These are phyloP conservation scores for Coenonympha glycerion DNA, from an alignment of 2,888 invertebrate species.

Conservation along the genomic window DNA sequence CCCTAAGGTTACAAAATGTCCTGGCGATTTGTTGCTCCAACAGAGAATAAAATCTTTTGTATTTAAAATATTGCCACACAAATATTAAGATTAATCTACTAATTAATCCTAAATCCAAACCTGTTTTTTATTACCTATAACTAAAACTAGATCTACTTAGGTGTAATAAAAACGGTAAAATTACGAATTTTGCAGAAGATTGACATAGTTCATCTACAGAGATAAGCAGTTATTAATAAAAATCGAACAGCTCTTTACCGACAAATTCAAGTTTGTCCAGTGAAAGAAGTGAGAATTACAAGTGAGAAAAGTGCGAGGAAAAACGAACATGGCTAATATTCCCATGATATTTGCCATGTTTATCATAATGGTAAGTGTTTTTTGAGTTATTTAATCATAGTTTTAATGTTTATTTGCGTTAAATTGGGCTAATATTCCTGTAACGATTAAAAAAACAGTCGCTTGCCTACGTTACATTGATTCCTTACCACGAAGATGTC, in stretches of 20 bases:
- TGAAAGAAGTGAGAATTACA: slow-evolving; percentile 47
- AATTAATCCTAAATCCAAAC: too few species aligned
- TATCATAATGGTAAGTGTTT: slow-evolving; percentile 49
- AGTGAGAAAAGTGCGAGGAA: slow-evolving; percentile 31
- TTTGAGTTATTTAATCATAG: neutral
- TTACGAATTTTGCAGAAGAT: slow-evolving; percentile 27
- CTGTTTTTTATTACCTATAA: neutral
- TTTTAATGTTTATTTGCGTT: neutral
- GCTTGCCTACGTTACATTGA: too few species aligned
- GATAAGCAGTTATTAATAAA: slow-evolving; percentile 2
- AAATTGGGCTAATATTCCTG: too few species aligned
- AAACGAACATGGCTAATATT: slow-evolving; percentile 45
- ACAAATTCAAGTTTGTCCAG: slow-evolving; percentile 55
- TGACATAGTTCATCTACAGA: slow-evolving; percentile 18
- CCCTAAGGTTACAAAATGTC: too few species aligned
- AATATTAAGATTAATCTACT: too few species aligned
- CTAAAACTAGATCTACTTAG: neutral
- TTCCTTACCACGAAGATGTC: too few species aligned
- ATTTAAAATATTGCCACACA: too few species aligned
- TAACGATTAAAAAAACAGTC: too few species aligned
- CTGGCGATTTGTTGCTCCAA: neutral
- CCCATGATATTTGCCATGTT: slow-evolving; percentile 35
- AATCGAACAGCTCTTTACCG: slow-evolving; percentile 50
- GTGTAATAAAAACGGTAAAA: neutral
- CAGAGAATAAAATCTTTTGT: too few species aligned